phyloP scores from a whole-genome alignment of 64 coral and sea anemone genomes.

The Dendrophyllia cribrosa region DNA sequence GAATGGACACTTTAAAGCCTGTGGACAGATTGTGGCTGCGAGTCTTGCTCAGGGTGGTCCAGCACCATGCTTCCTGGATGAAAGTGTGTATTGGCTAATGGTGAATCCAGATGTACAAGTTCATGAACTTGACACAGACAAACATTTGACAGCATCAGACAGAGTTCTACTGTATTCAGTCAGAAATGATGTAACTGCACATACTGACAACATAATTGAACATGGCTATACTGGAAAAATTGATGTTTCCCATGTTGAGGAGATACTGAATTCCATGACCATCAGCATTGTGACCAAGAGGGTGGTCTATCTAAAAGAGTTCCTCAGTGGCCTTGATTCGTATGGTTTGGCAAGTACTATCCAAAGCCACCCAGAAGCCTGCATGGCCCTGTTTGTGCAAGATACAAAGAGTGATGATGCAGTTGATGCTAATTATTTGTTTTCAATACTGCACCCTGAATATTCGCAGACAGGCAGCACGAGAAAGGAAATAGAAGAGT shows the following conservation, averaged over 20 bases:
- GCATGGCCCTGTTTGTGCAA: conserved; percentile 46
- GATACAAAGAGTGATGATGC: neutral
- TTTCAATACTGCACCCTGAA: conserved; percentile 37
- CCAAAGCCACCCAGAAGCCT: conserved; percentile 41
- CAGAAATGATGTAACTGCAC: conserved; percentile 25
- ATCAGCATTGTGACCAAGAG: conserved; percentile 54
- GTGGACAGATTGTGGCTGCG: conserved; percentile 54
- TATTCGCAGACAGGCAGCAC: conserved; percentile 25
- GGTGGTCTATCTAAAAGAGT: conserved; percentile 48
- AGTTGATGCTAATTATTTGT: conserved; percentile 65
- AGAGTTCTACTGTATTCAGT: conserved; percentile 23
- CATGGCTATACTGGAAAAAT: conserved; percentile 70
- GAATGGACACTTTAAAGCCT: conserved; percentile 24
- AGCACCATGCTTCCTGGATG: conserved; percentile 39
- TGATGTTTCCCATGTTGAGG: conserved; percentile 12
- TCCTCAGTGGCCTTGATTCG: conserved; percentile 28
- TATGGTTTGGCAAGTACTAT: conserved; percentile 8
- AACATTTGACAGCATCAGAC: conserved; percentile 48
- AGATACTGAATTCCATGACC: conserved; percentile 55
- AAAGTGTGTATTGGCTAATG: conserved; percentile 60
- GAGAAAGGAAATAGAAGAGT: conserved; percentile 12
- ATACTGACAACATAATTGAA: conserved; percentile 50
- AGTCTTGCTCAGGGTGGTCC: conserved; percentile 65
- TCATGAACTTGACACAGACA: conserved; percentile 28
- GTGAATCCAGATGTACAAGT: conserved; percentile 7